Base-by-base conservation (phyloP, 2,113 vertebrate genomes). In the Henicopernis longicauda region DNA sequence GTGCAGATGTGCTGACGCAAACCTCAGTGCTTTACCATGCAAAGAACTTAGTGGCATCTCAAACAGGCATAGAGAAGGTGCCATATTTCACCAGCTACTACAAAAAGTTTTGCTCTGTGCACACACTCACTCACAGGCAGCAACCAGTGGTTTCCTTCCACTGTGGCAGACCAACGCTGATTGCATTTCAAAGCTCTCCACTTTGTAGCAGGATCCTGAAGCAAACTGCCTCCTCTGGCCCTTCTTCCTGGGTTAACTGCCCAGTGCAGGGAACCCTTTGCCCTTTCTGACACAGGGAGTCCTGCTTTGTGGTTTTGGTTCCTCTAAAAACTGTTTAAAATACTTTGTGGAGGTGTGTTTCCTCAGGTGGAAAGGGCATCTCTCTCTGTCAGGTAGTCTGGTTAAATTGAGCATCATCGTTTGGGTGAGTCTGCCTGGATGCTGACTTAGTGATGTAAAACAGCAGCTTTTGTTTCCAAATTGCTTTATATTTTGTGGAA, bases 391-490 rank as follows among this genome's bases (percentile, higher is more conserved):
- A 1, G 5, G 4, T 44, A 62, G 10, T 45, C 59, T 45, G 12
- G 13, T 74, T 70, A 86, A 84, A 76, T 13, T 3, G 2, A 55
- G 13, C 3, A 0, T 82, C 27, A 29, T 11, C 1, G 0, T 90
- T 85, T 83, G 38, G 11, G 16, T 83, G 21, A 73, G 4, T 72
- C 84, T 86, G 34, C 18, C 20, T 84, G 57, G 40, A 72, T 65
- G 32, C 7, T 91, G 49, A 42, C 54, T 91, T 58, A 25, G 7
- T 49, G 10, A 86, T 85, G n/a, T 69, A 83, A 89, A 58, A 2
- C 73, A 82, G 58, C 34, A 94, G 62, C 26, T 91, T 87, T 95
- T 93, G 21, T 91, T 94, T 95, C 69, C 70, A 89, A 89, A 87
- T 62, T 79, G 34, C 34, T 82, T 87, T 66, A 42, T 79, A 17